These are phyloP conservation scores for Parnassius apollo DNA, from an alignment of 2,888 invertebrate species.

Conservation along the genomic window DNA sequence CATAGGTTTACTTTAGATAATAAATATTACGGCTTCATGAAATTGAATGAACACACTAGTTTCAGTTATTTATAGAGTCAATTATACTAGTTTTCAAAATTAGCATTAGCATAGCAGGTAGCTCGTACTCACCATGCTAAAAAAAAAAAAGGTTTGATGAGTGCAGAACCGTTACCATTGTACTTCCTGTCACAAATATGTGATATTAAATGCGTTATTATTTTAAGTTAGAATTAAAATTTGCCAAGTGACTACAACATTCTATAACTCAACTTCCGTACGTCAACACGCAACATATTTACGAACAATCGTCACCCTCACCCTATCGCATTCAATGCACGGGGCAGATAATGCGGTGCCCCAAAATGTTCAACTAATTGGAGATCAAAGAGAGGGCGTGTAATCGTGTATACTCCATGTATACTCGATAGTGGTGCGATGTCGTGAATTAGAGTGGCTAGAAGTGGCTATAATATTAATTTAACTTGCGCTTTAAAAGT, in stretches of 20 bases:
- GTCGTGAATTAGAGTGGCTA: constrained; percentile 34
- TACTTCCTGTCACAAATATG: no score
- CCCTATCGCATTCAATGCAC: constrained; percentile 43
- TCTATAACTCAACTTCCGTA: background rate
- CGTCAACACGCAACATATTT: constrained; percentile 55
- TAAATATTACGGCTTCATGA: no score
- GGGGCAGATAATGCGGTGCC: constrained; percentile 60
- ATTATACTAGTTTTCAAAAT: no score
- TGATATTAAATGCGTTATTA: no score
- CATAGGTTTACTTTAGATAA: no score
- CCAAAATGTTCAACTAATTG: constrained; percentile 80
- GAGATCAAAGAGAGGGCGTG: constrained; percentile 77
- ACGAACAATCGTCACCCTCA: constrained; percentile 50
- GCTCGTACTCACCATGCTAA: no score
- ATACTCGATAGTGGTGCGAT: constrained; percentile 44
- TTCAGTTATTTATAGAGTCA: no score
- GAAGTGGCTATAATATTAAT: constrained; percentile 39
- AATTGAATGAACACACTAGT: no score
- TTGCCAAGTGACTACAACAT: constrained; percentile 1
- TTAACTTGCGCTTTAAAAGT: no score
- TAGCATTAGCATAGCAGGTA: no score
- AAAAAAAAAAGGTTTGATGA: no score
- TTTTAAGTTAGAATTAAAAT: background rate
- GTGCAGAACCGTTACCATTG: no score
- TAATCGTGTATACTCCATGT: constrained; percentile 67